Evolutionary conservation across 1,140 invertebrate species (phyloP), one percentile per base, ranked within the genome.

Genomic region (Caenorhabditis tropicalis): DNA sequence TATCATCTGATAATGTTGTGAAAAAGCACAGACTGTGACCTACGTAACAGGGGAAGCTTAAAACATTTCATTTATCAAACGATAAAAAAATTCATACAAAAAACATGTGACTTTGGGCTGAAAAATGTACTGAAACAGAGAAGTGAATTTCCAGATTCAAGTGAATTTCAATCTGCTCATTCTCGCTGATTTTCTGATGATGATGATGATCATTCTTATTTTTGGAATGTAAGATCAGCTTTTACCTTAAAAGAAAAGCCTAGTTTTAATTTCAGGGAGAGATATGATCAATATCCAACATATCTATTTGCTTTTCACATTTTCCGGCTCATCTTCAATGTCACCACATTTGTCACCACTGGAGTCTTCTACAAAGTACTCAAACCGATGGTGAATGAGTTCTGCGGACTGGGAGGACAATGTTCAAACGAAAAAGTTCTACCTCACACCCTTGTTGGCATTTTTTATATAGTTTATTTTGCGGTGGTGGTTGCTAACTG

Each of bases 201-300:
- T 74, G 33, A 5, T 74, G 19, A 43, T 43, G 36, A 46, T 74
- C 9, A 9, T 74, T 74, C 43, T 74, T 7, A 19, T 43, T 1
- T 74, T 74, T 10, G 19, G 16, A 43, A 10, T 74, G 65, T 74
- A 24, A 36, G 60, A 0, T 33, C 2, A 6, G 2, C 7, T 10
- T 58, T n/a, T n/a, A n/a, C 1, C 29, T 58, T 29, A 6, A 31
- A 1, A 31, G 0, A 21, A 65, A 39, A 65, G 3, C 24, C 12
- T 43, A 74, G 36, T 65, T 36, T 19, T 6, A 43, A n/a, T 74
- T 74, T 43, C 36, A 74, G 65, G n/a, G 65, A 74, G 43, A 46
- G 36, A 24, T 74, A 74, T 9, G 16, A 74, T 6, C 36, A 74
- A 46, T 29, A 74, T 43, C 3, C n/a, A 0, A 43, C 16, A n/a